Base-by-base conservation (phyloP, 1,140 invertebrate species). In the Holcopasites calliopsidis region DNA sequence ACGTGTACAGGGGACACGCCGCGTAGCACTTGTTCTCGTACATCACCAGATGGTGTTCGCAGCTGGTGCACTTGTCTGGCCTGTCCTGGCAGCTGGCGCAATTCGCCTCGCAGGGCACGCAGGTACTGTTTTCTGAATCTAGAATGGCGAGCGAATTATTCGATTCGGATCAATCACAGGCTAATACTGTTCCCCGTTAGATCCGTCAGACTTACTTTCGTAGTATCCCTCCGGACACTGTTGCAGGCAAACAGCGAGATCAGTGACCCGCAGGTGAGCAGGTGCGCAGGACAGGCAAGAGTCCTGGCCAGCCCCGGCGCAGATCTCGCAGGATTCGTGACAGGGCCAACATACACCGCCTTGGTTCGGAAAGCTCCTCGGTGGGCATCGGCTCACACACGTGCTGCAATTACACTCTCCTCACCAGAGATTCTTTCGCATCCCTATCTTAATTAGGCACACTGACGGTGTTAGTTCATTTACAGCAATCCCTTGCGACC, bases 211-310 rank as follows among this genome's bases (percentile, higher is more conserved):
- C 92, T 92, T 92, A 96, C 95, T 95, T 91, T 96, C 96, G 89
- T 94, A 97, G 84, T 97, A 97, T 47, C 96, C 96, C 84, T 97
- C 96, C 0, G 96, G 96, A 86, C 96, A 97, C 82, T 96, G 94
- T 85, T 97, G 95, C 49, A 97, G 89, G 79, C 96, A 97, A 3
- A 97, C 94, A 44, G 95, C 95, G 47, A 97, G 91, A 92, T 97
- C 96, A 5, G 94, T 94, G 64, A 97, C 94, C 85, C 95, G 92
- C 21, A 96, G 92, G 88, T 96, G 95, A 52, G 95, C 95, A 5
- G 95, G 95, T 1, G 95, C 95, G 90, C 96, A 97, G 10, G 95
- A 95, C 3, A 97, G 91, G 87, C 96, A 97, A 49, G 95, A 95
- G 84, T 96, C 95, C 82, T 96, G 95, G n/a, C 96, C 95, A 7